Base-by-base conservation (phyloP, 2,797 vertebrate genomes). In the Neosilurus mollespiculum region DNA sequence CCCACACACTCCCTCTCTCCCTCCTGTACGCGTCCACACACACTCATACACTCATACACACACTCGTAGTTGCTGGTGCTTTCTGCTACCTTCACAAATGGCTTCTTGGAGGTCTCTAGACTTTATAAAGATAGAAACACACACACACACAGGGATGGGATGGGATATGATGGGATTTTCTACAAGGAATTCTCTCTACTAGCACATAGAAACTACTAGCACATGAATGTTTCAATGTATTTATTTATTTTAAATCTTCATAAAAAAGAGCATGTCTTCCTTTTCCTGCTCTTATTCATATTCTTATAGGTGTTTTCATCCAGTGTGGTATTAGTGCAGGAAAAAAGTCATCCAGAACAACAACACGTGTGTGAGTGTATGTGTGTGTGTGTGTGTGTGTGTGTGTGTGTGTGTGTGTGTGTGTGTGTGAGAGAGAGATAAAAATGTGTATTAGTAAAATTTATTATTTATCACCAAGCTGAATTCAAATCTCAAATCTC, bases 401-500 rank as follows among this genome's bases (percentile, higher is more conserved):
- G 10, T 75, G 24, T 73, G 51, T 54, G 70, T 30, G 51, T 26
- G n/a, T 54, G 70, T 24, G 34, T 43, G 66, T 43, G 66, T 34
- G 43, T 53, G 70, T 53, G 69, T 71, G 69, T 24, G n/a, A 9
- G n/a, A 9, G 49, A 15, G n/a, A 14, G 51, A 73, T 30, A 73
- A 76, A 59, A 76, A 92, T 93, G 92, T 76, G 89, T 94, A 93
- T 95, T 95, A 94, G 92, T 93, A 86, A 93, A 93, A 94, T 95
- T 88, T 92, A 94, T 94, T 94, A 94, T 95, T 95, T 95, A 94
- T 94, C 90, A 90, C 88, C 90, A 92, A 91, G 91, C 93, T 89
- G 90, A 91, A 90, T 93, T 93, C 87, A 85, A 89, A 88, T 89
- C 82, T 80, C 86, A 85, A 71, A 49, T 75, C 87, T 82, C n/a